These are phyloP conservation scores for Psilopogon haemacephalus DNA, from an alignment of 2,113 vertebrate genomes.

Conservation along the genomic window DNA sequence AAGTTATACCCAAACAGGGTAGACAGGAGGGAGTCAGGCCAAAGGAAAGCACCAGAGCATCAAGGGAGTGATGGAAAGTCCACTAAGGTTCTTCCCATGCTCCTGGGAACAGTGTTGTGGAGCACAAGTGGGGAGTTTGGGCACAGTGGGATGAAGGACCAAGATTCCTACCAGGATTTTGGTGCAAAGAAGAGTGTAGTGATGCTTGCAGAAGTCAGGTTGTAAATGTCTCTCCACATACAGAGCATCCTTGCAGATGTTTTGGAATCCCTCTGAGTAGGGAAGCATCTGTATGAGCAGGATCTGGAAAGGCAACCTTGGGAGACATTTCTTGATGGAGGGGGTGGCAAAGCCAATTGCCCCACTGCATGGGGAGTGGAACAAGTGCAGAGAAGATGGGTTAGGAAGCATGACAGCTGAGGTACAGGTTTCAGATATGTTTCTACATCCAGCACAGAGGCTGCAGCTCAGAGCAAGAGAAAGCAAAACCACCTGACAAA, in stretches of 20 bases:
- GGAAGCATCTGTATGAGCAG: neutral
- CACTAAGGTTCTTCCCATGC: fast-evolving
- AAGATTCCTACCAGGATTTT: neutral
- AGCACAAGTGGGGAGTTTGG: neutral
- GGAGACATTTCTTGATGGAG: neutral
- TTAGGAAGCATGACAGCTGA: neutral
- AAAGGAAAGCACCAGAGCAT: neutral
- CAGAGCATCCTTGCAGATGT: neutral
- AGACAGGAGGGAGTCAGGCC: neutral
- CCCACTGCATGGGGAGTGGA: neutral
- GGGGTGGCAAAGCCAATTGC: neutral
- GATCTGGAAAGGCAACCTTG: neutral
- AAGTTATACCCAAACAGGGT: neutral
- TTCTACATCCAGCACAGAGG: neutral
- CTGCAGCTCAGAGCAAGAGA: neutral
- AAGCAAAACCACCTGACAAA: neutral
- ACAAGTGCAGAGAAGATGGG: neutral
- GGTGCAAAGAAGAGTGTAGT: fast-evolving
- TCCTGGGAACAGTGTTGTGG: neutral
- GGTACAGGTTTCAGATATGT: neutral
- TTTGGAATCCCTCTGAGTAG: neutral
- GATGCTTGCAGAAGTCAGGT: neutral
- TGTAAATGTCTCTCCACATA: neutral
- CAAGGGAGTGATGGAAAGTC: neutral
- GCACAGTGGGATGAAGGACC: neutral